phyloP scores from a whole-genome alignment of 2,113 vertebrate species.

The Eolophus roseicapilla region DNA sequence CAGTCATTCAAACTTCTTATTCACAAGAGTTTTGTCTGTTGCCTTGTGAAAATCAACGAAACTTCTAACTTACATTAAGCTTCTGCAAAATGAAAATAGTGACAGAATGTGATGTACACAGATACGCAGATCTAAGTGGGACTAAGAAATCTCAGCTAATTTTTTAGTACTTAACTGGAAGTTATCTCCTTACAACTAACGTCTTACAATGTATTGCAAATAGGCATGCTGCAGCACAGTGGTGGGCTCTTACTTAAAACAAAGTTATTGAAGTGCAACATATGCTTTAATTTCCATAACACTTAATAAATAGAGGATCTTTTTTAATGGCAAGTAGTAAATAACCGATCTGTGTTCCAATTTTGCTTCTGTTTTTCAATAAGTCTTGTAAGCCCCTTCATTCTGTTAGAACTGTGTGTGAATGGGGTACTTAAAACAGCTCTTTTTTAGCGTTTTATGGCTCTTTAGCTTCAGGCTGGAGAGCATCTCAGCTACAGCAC shows the following conservation, averaged over 20 bases:
- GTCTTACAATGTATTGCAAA: background rate
- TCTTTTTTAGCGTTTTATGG: conserved; percentile 31
- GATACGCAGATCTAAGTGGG: background rate
- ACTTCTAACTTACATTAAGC: background rate
- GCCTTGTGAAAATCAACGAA: background rate
- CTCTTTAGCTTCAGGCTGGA: conserved; percentile 6
- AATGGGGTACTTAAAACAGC: background rate
- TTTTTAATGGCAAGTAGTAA: background rate
- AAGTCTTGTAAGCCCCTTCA: background rate
- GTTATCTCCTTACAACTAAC: background rate
- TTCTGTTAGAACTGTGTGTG: background rate
- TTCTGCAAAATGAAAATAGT: background rate
- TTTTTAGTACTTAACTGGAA: background rate
- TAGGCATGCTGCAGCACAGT: background rate
- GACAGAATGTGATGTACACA: background rate
- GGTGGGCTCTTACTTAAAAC: background rate
- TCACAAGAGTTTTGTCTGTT: background rate
- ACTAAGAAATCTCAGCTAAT: background rate
- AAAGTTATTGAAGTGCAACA: background rate
- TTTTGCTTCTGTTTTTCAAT: background rate
- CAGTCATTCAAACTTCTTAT: background rate
- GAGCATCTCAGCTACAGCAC: background rate
- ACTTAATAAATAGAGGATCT: background rate
- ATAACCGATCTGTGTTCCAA: background rate
- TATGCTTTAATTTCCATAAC: background rate